Base-by-base conservation (phyloP, 2,888 invertebrate genomes). In the Zelleria hepariella region DNA sequence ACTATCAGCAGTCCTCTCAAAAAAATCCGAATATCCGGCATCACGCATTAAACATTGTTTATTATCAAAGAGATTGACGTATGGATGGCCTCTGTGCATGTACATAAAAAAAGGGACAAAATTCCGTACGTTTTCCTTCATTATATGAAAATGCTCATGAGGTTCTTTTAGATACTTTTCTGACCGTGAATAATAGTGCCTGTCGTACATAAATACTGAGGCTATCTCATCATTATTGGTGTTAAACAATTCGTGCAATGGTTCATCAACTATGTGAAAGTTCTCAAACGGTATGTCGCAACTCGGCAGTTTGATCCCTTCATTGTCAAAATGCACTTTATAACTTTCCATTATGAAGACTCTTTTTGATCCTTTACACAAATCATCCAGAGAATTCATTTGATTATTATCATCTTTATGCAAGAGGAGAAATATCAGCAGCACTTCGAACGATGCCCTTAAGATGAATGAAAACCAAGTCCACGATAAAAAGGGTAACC, bases 371-470 rank as follows among this genome's bases (percentile, higher is more conserved):
- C 51, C 51, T 51, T 10, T n/a, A 49, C 60, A 60, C 21, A 60
- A 49, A 5, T 55, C 58, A n/a, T 60, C 49, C 32, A 58, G 27
- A 3, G 55, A n/a, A 15, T 58, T 47, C 18, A 60, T 60, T 58
- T 60, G 58, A 23, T 58, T 55, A 1, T 5, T 5, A 20, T 60
- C 26, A 27, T 60, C 58, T 54, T 49, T 55, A 18, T 60, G 58
- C n/a, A 55, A 5, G 3, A 60, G 25, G 20, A 27, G 20, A 5
- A 21, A 27, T 21, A 55, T 55, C 15, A 58, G 52, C 8, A 58
- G 27, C 3, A 54, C 60, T 26, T 60, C 60, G 26, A 58, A 58
- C 21, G 23, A 5, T 10, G 27, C n/a, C 48, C 58, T 60, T 6
- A 60, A 3, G 24, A 60, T 58, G 48, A 60, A 58, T 20, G 49